Percentiles rank a stretch among this genome's conserved stretches.
phyloP scores from a whole-genome alignment of 2,888 invertebrate species.

The Acanthopleura granulata region DNA sequence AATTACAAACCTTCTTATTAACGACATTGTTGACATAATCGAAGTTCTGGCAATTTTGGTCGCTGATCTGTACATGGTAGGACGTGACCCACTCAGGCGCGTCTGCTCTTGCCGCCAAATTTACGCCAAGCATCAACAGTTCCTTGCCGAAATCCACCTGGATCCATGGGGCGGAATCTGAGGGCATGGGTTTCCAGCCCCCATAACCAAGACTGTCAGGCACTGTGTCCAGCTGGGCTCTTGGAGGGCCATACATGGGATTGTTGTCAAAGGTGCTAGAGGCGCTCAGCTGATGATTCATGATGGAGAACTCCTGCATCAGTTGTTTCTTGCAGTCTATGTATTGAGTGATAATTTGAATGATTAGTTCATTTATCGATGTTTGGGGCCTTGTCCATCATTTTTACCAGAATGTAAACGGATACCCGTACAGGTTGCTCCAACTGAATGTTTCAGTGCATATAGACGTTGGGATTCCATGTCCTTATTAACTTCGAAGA shows the following conservation, averaged over 20 bases:
- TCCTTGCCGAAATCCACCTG: conserved; percentile 13
- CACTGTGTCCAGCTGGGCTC: conserved; percentile 11
- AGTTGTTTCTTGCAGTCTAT: background rate
- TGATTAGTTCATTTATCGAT: background rate
- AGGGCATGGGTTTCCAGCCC: conserved; percentile 19
- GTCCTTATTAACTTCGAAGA: too few species aligned
- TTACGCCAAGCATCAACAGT: background rate
- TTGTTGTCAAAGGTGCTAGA: conserved; percentile 17
- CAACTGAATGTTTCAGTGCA: too few species aligned
- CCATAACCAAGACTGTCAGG: conserved; percentile 1
- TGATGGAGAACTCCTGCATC: background rate
- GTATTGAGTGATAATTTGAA: background rate
- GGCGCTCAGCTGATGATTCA: conserved; percentile 67
- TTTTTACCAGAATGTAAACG: too few species aligned
- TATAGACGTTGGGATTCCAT: too few species aligned
- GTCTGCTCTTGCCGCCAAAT: background rate
- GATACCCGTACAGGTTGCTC: too few species aligned
- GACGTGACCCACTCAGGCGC: background rate
- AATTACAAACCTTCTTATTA: background rate
- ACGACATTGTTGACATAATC: background rate
- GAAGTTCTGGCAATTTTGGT: conserved; percentile 1
- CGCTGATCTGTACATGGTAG: background rate
- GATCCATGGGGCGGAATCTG: conserved; percentile 15
- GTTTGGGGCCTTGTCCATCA: too few species aligned
- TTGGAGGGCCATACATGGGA: conserved; percentile 5